Evolutionary conservation across 2,888 invertebrate genomes (phyloP).

Genomic region (Tinea semifulvella): DNA sequence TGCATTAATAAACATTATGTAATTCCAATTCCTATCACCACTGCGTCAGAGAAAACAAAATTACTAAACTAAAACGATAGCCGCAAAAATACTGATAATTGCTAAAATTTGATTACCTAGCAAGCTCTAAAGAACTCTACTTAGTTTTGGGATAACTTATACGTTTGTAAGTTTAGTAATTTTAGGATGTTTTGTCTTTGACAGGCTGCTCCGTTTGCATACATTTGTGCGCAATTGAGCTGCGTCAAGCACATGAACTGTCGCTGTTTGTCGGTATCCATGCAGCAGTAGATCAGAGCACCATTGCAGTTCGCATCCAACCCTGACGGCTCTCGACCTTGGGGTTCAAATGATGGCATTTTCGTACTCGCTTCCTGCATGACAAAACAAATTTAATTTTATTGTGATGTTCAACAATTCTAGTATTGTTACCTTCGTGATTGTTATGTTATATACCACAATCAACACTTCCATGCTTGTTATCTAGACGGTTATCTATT

Average conservation of each 20-base stretch:
- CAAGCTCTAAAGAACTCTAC: too few relatives aligned
- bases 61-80: background rate
- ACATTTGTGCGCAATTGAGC: conserved; percentile 30
- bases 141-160: background rate
- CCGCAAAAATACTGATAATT: conserved; percentile 1
- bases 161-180: background rate
- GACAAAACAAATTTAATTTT: background rate
- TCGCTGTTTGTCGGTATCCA: conserved; percentile 20
- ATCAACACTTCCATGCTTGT: background rate
- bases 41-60: background rate
- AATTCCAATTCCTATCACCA: background rate
- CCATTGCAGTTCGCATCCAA: conserved; percentile 32
- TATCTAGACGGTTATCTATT: too few relatives aligned
- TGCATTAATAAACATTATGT: conserved; percentile 2
- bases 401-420: background rate
- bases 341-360: background rate
- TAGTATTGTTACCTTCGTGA: background rate
- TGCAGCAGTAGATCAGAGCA: conserved; percentile 42
- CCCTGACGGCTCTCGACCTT: background rate
- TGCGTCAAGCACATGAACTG: conserved; percentile 33
- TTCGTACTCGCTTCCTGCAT: conserved; percentile 2
- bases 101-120: background rate
- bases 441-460: background rate
- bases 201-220: conserved; percentile 29
- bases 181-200: background rate